Evolutionary conservation across 2,888 invertebrate species (phyloP), one percentile per base, ranked within the genome.

Genomic region (Heteropelma amictum): DNA sequence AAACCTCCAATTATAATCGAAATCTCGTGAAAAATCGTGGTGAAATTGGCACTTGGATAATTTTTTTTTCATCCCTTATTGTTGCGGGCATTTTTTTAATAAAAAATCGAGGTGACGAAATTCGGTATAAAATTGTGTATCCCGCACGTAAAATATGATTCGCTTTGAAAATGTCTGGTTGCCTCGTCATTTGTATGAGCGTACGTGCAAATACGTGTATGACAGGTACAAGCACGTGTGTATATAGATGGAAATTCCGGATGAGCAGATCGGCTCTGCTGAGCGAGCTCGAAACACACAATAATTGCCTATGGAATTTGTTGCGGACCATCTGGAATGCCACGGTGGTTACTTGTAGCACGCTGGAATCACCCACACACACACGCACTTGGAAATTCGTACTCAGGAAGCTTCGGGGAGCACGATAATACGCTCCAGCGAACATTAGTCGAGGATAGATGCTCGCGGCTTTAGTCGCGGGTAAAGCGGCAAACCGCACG

Each of bases 231-330:
- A 12, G 21, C n/a, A 35, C 33, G 54, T 12, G 8, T 17, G 23
- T 21, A 3, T 14, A 6, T 26, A 42, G 28, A 38, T n/a, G 17
- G 10, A 42, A 23, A 56, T 33, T 33, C 30, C 40, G 28, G 40
- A 23, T 14, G 51, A 68, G 68, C 38, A 56, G 56, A 70, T 54
- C 65, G 56, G 35, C 54, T n/a, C n/a, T 51, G 61, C 51, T 72
- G 17, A 73, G 63, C 67, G 74, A 58, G 72, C 74, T 74, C 56
- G 72, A 79, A 79, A 76, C 76, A 58, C 42, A 73, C 72, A 72
- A 77, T 78, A 78, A 78, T 79, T 79, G 72, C 58, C 73, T 60
- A 56, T 58, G 71, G 77, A 76, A 79, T 77, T 79, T 49, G 76
- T 76, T 74, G 70, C 40, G 58, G 77, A 54, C 69, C 72, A 75